phyloP scores from a whole-genome alignment of 2,888 invertebrate genomes.

The Morpho deidamia region DNA sequence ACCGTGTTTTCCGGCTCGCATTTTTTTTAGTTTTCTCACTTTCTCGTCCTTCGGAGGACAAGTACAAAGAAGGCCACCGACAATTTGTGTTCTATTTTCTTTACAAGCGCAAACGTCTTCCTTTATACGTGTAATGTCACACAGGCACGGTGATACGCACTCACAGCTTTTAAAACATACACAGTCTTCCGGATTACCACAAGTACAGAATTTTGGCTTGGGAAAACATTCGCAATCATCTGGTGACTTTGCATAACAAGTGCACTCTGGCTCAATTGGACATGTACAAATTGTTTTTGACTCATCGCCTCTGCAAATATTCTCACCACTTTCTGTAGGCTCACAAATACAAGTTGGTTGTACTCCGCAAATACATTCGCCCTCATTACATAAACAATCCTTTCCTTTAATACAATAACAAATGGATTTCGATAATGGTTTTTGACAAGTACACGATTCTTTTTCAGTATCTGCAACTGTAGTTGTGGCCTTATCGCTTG shows the following conservation, averaged over 20 bases:
- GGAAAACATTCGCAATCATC: constrained; percentile 48
- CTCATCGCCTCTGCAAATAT: constrained; percentile 38
- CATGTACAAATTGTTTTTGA: constrained; percentile 49
- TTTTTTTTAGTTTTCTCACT: constrained; percentile 44
- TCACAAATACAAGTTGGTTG: constrained; percentile 51
- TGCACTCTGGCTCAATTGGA: constrained; percentile 38
- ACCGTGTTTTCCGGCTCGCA: constrained; percentile 55
- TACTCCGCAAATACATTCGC: constrained; percentile 48
- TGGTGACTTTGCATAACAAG: constrained; percentile 34
- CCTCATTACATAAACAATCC: constrained; percentile 43
- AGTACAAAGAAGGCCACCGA: constrained; percentile 35
- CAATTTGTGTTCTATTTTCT: constrained; percentile 31
- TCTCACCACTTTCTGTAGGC: constrained; percentile 32
- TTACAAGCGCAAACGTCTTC: constrained; percentile 46
- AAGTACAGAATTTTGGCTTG: constrained; percentile 39
- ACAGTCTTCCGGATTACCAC: constrained; percentile 53
- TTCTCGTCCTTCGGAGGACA: constrained; percentile 37
- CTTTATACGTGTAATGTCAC: constrained; percentile 36
- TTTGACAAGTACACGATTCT: constrained; percentile 53
- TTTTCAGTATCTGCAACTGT: constrained; percentile 19
- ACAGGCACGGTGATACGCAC: constrained; percentile 52
- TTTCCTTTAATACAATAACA: constrained; percentile 51
- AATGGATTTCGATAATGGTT: constrained; percentile 33
- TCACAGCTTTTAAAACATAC: constrained; percentile 51
- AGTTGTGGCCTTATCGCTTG: constrained; percentile 8